Percentiles rank a stretch among this genome's conserved stretches.
phyloP scores from a whole-genome alignment of 2,888 invertebrate genomes.

The Phymatocera aterrima region DNA sequence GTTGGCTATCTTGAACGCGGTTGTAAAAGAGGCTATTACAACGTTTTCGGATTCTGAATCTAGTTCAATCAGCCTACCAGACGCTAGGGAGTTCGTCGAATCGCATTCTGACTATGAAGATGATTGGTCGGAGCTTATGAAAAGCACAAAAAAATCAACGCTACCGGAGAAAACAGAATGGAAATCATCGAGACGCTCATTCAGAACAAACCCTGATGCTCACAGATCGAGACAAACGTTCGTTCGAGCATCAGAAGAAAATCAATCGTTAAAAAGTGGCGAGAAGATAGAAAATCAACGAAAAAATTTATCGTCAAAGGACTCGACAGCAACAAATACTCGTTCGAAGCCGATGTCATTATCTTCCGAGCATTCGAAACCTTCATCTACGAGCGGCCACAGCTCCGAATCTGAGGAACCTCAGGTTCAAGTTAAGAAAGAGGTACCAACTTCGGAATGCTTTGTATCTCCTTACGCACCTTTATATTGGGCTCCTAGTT shows the following conservation, averaged over 20 bases:
- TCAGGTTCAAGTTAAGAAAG: conserved; percentile 50
- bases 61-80: conserved; percentile 48
- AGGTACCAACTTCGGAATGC: conserved; percentile 57
- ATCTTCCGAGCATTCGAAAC: conserved; percentile 58
- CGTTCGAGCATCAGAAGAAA: conserved; percentile 24
- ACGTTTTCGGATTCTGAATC: conserved; percentile 51
- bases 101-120: conserved; percentile 14
- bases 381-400: conserved; percentile 53
- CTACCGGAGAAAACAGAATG: conserved; percentile 3
- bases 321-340: conserved; percentile 46
- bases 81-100: conserved; percentile 37
- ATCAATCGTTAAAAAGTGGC: background rate
- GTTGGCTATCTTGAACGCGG: conserved; percentile 13
- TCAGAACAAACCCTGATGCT: background rate
- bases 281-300: background rate
- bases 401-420: conserved; percentile 61
- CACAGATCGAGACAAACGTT: background rate
- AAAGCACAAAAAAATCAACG: background rate
- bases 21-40: background rate
- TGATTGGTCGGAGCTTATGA: conserved; percentile 1
- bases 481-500: conserved; percentile 61
- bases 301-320: conserved; percentile 45
- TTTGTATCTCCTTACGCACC: conserved; percentile 69
- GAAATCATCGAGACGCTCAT: conserved; percentile 16
- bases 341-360: conserved; percentile 53